Evolutionary conservation across 2,888 invertebrate species (phyloP).

Genomic region (Parnassius apollo): DNA sequence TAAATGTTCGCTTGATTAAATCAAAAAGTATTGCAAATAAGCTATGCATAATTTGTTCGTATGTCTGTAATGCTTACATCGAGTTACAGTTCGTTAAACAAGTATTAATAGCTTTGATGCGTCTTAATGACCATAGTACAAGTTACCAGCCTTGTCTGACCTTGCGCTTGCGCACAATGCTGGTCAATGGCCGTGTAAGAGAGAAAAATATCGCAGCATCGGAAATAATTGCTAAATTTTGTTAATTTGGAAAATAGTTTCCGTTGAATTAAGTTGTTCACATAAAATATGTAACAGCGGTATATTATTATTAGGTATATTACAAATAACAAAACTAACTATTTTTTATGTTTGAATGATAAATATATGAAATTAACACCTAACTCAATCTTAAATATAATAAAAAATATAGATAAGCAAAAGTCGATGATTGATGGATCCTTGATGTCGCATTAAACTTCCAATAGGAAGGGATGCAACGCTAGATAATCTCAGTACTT

Average conservation of each 20-base stretch:
- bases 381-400: conserved; percentile 1
- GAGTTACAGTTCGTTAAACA: conserved; percentile 28
- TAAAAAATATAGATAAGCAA: conserved; percentile 16
- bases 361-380: conserved; percentile 9
- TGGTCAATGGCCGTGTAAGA: conserved; percentile 40
- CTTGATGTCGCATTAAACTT: conserved; percentile 21
- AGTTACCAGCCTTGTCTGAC: conserved; percentile 73
- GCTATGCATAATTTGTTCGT: conserved; percentile 5
- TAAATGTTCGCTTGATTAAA: background rate
- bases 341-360: background rate
- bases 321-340: too few species aligned
- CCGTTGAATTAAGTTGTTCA: background rate
- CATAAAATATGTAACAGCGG: background rate
- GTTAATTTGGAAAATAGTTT: conserved; percentile 1
- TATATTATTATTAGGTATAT: background rate
- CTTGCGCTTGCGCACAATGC: conserved; percentile 54
- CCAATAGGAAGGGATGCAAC: conserved; percentile 12
- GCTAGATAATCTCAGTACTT: conserved; percentile 17
- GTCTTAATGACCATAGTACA: conserved; percentile 38
- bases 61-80: conserved; percentile 23
- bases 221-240: conserved; percentile 23
- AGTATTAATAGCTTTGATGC: conserved; percentile 37
- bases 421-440: conserved; percentile 23
- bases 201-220: conserved; percentile 30
- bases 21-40: conserved; percentile 15